phyloP scores from a whole-genome alignment of 2,113 vertebrate genomes.

The Tetrao urogallus region DNA sequence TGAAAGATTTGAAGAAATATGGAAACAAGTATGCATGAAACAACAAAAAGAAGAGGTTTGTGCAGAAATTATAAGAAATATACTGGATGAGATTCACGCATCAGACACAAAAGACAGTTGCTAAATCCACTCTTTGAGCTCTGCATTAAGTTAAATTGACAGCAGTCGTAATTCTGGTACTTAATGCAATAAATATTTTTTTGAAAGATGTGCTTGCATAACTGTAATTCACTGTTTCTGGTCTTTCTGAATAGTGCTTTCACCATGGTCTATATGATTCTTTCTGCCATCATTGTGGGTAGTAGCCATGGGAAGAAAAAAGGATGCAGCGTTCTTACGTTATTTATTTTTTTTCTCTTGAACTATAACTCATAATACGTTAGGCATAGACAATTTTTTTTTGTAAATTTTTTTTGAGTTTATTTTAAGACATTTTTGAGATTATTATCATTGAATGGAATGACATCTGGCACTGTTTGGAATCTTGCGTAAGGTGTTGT shows the following conservation, averaged over 20 bases:
- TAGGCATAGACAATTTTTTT: not conserved
- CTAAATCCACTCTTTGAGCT: not conserved
- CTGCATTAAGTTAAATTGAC: not conserved
- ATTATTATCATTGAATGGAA: not conserved
- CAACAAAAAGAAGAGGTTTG: slow-evolving; percentile 83
- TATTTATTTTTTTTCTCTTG: not conserved
- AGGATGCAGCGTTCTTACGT: not conserved
- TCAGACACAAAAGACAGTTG: not conserved
- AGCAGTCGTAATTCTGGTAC: not conserved
- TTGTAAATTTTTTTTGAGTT: not conserved
- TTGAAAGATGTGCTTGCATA: not conserved
- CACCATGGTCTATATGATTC: not conserved
- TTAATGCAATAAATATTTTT: not conserved
- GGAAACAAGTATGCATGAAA: slow-evolving; percentile 83
- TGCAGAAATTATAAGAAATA: slow-evolving; percentile 80
- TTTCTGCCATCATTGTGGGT: not conserved
- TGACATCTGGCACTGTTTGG: not conserved
- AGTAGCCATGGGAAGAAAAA: not conserved
- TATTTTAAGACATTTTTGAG: not conserved
- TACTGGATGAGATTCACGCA: slow-evolving; percentile 79
- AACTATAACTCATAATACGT: not conserved
- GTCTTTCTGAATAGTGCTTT: not conserved
- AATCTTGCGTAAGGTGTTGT: not conserved
- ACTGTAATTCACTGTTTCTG: not conserved
- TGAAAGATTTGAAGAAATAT: slow-evolving; percentile 84